Conservation (phyloP, 2,797 vertebrate genomes). For the Dendrocincla fuliginosa region DNA sequence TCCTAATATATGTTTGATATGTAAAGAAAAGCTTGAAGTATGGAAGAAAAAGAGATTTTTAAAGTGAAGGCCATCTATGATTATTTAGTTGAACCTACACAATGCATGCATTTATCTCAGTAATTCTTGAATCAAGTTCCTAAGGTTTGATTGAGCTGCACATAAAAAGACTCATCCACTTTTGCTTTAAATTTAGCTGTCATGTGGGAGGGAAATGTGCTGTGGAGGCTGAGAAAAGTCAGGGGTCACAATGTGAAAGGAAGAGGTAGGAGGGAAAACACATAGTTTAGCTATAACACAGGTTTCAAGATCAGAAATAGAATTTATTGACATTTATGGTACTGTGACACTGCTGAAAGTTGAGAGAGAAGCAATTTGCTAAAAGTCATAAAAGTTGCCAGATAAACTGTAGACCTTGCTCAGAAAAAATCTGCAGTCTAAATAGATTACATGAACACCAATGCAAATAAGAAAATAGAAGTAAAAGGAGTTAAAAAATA, state of each 20-base stretch:
- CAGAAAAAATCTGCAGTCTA: not conserved
- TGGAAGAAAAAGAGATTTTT: not conserved
- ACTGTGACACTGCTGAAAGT: not conserved
- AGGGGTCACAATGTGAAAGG: not conserved
- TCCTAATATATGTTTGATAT: not conserved
- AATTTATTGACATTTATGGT: not conserved
- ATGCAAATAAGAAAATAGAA: not conserved
- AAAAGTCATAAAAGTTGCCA: not conserved
- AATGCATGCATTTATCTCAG: not conserved
- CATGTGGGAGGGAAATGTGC: not conserved
- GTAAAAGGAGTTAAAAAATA: not conserved
- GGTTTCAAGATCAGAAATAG: constrained; percentile 27
- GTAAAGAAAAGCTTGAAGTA: not conserved
- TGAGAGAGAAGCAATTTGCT: not conserved
- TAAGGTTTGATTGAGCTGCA: not conserved
- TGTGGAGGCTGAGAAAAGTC: constrained; percentile 12
- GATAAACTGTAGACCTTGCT: not conserved
- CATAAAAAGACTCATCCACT: not conserved
- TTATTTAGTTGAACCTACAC: not conserved
- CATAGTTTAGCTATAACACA: not conserved
- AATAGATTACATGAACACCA: not conserved
- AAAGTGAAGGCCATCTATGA: not conserved
- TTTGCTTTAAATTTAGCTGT: constrained; percentile 11
- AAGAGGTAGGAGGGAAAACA: constrained; percentile 16
- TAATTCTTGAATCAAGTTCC: not conserved